A percentile compares a stretch with the other conserved stretches of the same genome.
phyloP scores from a whole-genome alignment of 2,113 vertebrate species.

The Eurystomus gularis region DNA sequence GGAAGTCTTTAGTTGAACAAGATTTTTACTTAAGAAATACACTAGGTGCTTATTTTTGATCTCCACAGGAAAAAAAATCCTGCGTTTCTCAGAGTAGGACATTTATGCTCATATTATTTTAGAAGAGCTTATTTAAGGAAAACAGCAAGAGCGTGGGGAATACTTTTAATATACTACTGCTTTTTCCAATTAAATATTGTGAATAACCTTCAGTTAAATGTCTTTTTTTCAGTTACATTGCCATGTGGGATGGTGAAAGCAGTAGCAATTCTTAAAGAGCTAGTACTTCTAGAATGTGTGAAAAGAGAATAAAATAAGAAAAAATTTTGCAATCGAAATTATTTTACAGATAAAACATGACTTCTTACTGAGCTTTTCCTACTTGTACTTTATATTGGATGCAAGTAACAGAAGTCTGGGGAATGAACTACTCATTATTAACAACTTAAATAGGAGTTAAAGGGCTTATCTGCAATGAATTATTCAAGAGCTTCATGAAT shows the following conservation, averaged over 20 bases:
- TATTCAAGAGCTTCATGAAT: conserved; percentile 42
- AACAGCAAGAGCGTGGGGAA: background rate
- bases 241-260: background rate
- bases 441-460: background rate
- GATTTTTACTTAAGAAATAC: background rate
- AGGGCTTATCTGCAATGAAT: background rate
- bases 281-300: background rate
- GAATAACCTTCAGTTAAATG: background rate
- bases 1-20: background rate
- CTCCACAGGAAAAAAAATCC: background rate
- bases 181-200: background rate
- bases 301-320: background rate
- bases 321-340: background rate
- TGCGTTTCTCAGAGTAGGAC: background rate
- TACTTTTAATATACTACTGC: background rate
- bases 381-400: background rate
- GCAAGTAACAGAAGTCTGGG: background rate
- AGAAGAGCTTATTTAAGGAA: background rate
- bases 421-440: background rate
- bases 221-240: background rate
- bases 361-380: background rate
- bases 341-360: background rate
- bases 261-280: background rate
- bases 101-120: background rate
- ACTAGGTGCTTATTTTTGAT: background rate